Evolutionary conservation across 1,140 invertebrate genomes (phyloP), one percentile per base, ranked within the genome.

Genomic region (Scaptodrosophila lebanonensis): DNA sequence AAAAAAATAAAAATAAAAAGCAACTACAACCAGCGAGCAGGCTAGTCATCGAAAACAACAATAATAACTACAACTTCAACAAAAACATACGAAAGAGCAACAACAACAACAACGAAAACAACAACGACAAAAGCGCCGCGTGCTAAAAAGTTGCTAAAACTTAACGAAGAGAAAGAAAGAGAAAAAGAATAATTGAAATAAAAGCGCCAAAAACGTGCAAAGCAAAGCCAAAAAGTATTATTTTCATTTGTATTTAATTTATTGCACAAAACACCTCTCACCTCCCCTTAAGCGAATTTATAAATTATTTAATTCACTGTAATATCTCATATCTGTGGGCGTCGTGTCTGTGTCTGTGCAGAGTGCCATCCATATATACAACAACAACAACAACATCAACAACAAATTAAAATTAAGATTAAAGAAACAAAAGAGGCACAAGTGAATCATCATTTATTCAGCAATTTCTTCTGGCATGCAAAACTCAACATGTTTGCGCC

Each of bases 401-500:
- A 50, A 69, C 58, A 50, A 64, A 65, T 35, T 56, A 64, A 63
- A 54, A 33, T 50, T 45, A 20, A 64, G 43, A 66, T 47, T 30
- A 27, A 38, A 30, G 51, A 42, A 56, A 33, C 40, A 52, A 63
- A 58, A 35, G 45, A 62, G 40, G 47, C 36, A 58, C 56, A 49
- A 49, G 27, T 12, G 48, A 79, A 79, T 73, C 79, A 77, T 77
- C 77, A 77, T 77, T n/a, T n/a, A n/a, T n/a, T n/a, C n/a, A n/a
- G n/a, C n/a, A n/a, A 75, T 54, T 39, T 79, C 53, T 61, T 39
- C 44, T 20, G 47, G 64, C 33, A 33, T 27, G 15, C 40, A 29
- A 44, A 49, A 63, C 5, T 3, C 51, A 69, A 57, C 52, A 87
- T 87, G 85, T 87, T 87, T 61, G 85, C 85, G 43, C 85, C 85